These are phyloP conservation scores for Pitta sordida DNA, from an alignment of 2,113 vertebrate genomes.

Conservation along the genomic window DNA sequence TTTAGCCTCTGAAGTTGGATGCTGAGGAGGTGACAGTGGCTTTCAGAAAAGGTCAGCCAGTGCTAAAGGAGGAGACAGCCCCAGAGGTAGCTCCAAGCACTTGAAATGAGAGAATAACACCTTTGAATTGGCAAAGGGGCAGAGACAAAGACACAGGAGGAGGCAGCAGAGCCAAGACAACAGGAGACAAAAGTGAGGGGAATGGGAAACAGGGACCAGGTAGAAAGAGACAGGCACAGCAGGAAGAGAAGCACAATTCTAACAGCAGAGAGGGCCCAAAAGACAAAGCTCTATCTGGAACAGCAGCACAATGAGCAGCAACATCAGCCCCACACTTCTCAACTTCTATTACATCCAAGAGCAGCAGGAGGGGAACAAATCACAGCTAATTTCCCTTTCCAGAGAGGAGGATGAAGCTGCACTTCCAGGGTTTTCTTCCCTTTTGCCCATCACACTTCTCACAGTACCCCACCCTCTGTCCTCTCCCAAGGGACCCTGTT, in stretches of 20 bases:
- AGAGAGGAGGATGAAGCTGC: not conserved
- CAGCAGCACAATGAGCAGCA: not conserved
- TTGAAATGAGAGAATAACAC: not conserved
- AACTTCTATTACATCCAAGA: not conserved
- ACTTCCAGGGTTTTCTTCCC: not conserved
- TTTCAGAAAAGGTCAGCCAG: conserved; percentile 36
- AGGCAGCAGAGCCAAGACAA: not conserved
- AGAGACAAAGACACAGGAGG: not conserved
- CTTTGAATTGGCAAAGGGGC: not conserved
- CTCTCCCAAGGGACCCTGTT: not conserved
- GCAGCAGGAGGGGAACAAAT: not conserved
- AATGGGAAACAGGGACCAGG: not conserved
- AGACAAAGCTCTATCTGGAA: not conserved
- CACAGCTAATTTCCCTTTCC: not conserved
- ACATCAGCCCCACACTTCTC: not conserved
- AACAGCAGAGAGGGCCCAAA: not conserved
- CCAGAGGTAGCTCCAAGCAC: not conserved
- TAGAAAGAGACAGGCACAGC: not conserved
- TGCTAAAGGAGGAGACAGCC: not conserved
- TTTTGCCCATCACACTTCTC: not conserved
- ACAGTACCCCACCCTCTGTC: not conserved
- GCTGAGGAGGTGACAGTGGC: not conserved
- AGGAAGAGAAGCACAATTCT: not conserved
- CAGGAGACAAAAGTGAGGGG: not conserved
- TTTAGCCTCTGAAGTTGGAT: not conserved